Evolutionary conservation across 2,797 vertebrate genomes (phyloP).

Genomic region (Trachurus trachurus): DNA sequence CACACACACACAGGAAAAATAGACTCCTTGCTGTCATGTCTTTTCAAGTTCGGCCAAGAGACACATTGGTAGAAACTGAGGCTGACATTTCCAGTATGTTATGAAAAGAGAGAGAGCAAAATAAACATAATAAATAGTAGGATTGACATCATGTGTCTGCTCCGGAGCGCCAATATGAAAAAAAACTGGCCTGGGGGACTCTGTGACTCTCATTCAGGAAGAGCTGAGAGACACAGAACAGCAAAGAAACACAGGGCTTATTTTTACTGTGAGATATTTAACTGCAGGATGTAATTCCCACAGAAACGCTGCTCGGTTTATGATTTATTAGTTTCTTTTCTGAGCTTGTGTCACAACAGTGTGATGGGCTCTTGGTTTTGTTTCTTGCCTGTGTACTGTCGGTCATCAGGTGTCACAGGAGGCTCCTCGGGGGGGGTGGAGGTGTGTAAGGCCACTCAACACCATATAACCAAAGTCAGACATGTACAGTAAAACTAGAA

Average conservation of each 20-base stretch:
- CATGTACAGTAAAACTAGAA: not conserved
- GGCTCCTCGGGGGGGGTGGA: not conserved
- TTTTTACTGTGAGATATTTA: constrained; percentile 40
- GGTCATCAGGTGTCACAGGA: constrained; percentile 8
- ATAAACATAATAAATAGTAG: constrained; percentile 79
- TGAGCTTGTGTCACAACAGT: not conserved
- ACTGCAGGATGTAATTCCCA: constrained; percentile 14
- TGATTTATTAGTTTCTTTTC: constrained; percentile 11
- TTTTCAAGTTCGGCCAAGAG: constrained; percentile 76
- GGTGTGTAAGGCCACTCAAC: not conserved
- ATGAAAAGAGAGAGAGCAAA: constrained; percentile 71
- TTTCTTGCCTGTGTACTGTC: not conserved
- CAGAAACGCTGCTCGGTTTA: constrained; percentile 8
- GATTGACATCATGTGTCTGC: constrained; percentile 80
- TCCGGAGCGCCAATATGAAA: constrained; percentile 39
- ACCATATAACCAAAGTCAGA: constrained; percentile 22
- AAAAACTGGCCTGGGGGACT: constrained; percentile 30
- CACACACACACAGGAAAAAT: constrained; percentile 66
- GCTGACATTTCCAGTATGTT: constrained; percentile 75
- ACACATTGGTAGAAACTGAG: constrained; percentile 69
- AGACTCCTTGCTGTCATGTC: constrained; percentile 70
- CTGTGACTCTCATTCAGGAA: constrained; percentile 42
- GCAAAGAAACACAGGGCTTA: constrained; percentile 28
- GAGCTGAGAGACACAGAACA: constrained; percentile 48
- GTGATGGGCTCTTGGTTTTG: not conserved